Conservation (phyloP, 2,797 vertebrate species). For the Carduelis carduelis region DNA sequence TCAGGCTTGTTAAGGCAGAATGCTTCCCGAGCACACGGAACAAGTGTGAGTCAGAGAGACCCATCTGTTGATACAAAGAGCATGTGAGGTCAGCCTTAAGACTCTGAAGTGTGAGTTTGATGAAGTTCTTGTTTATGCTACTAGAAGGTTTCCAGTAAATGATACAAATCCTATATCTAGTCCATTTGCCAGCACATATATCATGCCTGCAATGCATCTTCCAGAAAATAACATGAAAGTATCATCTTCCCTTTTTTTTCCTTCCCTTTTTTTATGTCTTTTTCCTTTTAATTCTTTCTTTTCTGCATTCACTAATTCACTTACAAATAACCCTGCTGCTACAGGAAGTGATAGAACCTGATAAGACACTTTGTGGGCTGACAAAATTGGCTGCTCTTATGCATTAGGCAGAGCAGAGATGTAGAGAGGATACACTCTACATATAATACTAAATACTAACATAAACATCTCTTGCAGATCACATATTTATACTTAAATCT, state of each 20-base stretch:
- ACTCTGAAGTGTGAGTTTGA: neutral
- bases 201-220: neutral
- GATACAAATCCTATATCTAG: neutral
- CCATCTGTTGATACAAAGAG: neutral
- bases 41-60: constrained; percentile 23
- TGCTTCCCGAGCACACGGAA: rapidly evolving
- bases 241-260: neutral
- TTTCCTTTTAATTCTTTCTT: neutral
- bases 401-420: neutral
- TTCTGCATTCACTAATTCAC: neutral
- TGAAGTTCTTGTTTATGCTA: constrained; percentile 6
- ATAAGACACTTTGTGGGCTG: neutral
- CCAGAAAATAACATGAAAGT: neutral
- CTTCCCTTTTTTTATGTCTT: rapidly evolving
- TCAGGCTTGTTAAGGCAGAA: neutral
- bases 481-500: neutral
- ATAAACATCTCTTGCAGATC: neutral
- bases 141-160: constrained; percentile 12
- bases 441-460: neutral
- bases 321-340: neutral
- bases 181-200: neutral
- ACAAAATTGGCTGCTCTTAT: neutral
- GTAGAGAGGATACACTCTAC: neutral
- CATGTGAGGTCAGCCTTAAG: constrained; percentile 17
- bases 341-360: neutral